A percentile compares a stretch with the other conserved stretches of the same genome.
These are phyloP conservation scores for Catharus bicknelli DNA, from an alignment of 2,113 vertebrate species.

Conservation along the genomic window DNA sequence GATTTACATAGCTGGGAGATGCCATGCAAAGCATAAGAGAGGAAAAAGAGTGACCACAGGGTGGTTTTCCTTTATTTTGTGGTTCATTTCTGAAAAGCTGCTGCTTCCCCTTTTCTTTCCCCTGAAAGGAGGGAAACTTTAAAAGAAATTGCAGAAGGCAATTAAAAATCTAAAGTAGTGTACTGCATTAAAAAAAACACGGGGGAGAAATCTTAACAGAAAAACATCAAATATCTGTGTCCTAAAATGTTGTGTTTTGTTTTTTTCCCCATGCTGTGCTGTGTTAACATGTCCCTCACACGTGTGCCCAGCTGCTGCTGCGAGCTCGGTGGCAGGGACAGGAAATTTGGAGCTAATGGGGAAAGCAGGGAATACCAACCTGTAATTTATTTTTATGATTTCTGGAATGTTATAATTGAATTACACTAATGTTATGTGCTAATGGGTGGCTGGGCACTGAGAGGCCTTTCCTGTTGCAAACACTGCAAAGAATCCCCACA, in stretches of 20 bases:
- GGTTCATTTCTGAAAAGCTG: constrained; percentile 10
- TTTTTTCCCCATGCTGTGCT: not conserved
- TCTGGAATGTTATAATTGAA: not conserved
- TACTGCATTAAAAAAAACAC: not conserved
- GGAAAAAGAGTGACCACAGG: not conserved
- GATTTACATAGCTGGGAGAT: constrained; percentile 20
- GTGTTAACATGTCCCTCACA: not conserved
- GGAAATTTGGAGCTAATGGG: not conserved
- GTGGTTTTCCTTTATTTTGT: constrained; percentile 21
- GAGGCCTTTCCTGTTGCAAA: not conserved
- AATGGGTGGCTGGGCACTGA: not conserved
- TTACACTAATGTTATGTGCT: not conserved
- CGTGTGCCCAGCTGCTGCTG: not conserved
- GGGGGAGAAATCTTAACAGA: not conserved
- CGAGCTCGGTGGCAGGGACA: not conserved
- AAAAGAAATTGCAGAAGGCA: constrained; percentile 12
- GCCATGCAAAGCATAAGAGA: not conserved
- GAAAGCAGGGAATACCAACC: not conserved
- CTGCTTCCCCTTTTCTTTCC: not conserved
- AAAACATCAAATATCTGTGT: not conserved
- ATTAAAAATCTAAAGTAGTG: not conserved
- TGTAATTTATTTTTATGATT: not conserved
- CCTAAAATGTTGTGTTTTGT: not conserved
- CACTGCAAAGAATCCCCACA: not conserved
- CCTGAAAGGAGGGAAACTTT: not conserved